Evolutionary conservation across 2,888 invertebrate genomes (phyloP), one percentile per base, ranked within the genome.

Genomic region (Xanthorhoe designata): DNA sequence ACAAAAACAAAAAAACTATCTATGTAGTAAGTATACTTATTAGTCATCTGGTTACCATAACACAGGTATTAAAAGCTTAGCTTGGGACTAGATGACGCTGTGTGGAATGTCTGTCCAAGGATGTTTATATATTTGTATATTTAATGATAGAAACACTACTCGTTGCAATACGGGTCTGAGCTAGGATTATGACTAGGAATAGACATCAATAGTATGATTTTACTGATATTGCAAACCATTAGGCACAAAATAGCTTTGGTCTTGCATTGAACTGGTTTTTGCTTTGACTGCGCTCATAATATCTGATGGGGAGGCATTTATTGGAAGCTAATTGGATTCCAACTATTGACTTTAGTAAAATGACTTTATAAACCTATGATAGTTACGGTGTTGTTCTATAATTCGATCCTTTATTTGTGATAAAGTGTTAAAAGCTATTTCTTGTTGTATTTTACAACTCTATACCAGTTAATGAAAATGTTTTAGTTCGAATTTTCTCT

Each of bases 401-500:
- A 24, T 32, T 32, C 6, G 32, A 32, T 5, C 4, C 6, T 32
- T 32, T 32, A 32, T 32, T 7, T 32, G 8, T 32, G 38, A 4
- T 24, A 24, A 4, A 24, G 4, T 4, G 1, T 24, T 24, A 24
- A 24, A 4, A 24, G 24, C 24, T 24, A 24, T 24, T 24, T 24
- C 24, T 3, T 24, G 24, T 1, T 24, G n/a, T n/a, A n/a, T n/a
- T n/a, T n/a, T n/a, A n/a, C n/a, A n/a, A n/a, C n/a, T n/a, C n/a
- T n/a, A n/a, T n/a, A 24, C 24, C 24, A 24, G 24, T 24, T 24
- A 24, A 24, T 3, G 24, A 24, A 24, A 24, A 24, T 24, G 24
- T 59, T 35, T 38, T 50, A 15, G 35, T 51, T 59, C 56, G n/a
- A 24, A 24, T 51, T 42, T 42, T 50, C n/a, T 18, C 47, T 32